A percentile compares a stretch with the other conserved stretches of the same genome.
phyloP scores from a whole-genome alignment of 2,888 invertebrate species.

The Alcis repandata region DNA sequence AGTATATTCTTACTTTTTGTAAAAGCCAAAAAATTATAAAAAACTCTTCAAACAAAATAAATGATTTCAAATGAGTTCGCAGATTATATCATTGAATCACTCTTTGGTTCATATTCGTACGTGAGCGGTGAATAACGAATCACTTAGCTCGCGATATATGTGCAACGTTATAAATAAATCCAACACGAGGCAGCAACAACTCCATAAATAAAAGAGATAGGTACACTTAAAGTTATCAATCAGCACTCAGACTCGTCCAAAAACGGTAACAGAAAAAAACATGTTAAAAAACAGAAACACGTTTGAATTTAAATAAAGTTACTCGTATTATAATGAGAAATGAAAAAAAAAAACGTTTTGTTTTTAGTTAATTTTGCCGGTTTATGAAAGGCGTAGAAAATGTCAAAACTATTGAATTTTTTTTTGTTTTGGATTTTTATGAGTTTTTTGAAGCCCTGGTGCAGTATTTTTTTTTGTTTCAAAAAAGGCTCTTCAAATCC shows the following conservation, averaged over 20 bases:
- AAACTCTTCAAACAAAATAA: not conserved
- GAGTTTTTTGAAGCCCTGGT: too few relatives aligned
- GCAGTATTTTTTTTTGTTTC: too few relatives aligned
- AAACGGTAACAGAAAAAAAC: constrained; percentile 20
- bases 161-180: constrained; percentile 42
- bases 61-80: not conserved
- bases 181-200: constrained; percentile 27
- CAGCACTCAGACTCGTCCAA: constrained; percentile 22
- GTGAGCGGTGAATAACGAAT: constrained; percentile 35
- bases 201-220: constrained; percentile 42
- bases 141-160: constrained; percentile 20
- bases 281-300: too few relatives aligned
- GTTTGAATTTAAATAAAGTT: too few relatives aligned
- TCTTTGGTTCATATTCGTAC: constrained; percentile 32
- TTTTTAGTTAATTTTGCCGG: too few relatives aligned
- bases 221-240: constrained; percentile 45
- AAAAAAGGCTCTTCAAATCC: too few relatives aligned
- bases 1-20: not conserved
- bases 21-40: not conserved
- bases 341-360: too few relatives aligned
- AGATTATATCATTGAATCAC: constrained; percentile 39
- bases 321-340: too few relatives aligned
- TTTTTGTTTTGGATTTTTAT: too few relatives aligned
- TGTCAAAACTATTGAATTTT: too few relatives aligned
- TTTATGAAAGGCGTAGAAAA: too few relatives aligned